Conservation (phyloP, 2,113 vertebrate species). For the Halichoerus grypus region DNA sequence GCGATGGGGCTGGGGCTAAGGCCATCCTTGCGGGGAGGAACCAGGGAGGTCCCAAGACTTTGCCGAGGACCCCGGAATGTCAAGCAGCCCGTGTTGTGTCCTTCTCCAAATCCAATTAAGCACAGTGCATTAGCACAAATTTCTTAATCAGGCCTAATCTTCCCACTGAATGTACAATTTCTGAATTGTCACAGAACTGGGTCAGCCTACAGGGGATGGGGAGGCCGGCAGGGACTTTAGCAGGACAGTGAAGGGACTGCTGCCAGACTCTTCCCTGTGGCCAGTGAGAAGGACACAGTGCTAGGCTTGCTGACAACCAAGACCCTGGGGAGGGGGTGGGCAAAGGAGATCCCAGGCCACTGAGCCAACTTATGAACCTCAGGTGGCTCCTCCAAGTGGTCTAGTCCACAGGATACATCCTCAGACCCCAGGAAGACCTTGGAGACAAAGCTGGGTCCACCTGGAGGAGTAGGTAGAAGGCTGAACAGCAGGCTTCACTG, state of each 20-base stretch:
- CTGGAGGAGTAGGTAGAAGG: background rate
- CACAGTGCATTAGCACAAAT: slow-evolving; percentile 89
- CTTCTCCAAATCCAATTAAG: slow-evolving; percentile 91
- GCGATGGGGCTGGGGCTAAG: background rate
- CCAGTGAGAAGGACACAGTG: background rate
- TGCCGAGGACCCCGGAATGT: slow-evolving; percentile 78
- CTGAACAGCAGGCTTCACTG: background rate
- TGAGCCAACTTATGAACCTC: background rate
- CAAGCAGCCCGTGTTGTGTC: slow-evolving; percentile 85
- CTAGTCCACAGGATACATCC: background rate
- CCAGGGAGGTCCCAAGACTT: slow-evolving; percentile 54
- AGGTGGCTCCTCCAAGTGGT: background rate
- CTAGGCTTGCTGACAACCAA: background rate
- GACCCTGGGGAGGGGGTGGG: background rate
- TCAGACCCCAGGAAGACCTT: background rate
- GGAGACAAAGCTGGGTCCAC: background rate
- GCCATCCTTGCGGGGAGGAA: slow-evolving; percentile 22
- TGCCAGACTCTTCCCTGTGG: background rate
- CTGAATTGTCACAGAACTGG: slow-evolving; percentile 87
- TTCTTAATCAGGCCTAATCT: slow-evolving; percentile 92
- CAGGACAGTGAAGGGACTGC: background rate
- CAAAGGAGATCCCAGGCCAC: background rate
- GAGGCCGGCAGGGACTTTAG: background rate
- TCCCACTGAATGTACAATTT: slow-evolving; percentile 90
- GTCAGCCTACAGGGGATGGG: slow-evolving; percentile 74